phyloP scores from a whole-genome alignment of 2,888 invertebrate species.

The Pollenia labialis region DNA sequence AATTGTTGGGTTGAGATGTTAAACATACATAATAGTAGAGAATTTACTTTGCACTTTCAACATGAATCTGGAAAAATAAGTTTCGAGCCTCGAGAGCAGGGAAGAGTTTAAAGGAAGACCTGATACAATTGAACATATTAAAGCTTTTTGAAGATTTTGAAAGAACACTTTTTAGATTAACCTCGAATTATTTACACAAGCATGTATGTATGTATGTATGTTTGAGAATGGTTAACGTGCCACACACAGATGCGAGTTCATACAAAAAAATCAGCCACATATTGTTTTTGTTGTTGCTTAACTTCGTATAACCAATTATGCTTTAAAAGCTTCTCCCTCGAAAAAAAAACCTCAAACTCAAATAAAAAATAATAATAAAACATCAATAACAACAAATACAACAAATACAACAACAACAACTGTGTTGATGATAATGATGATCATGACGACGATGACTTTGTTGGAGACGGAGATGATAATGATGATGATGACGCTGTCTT shows the following conservation, averaged over 20 bases:
- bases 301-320: conserved; percentile 72
- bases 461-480: conserved; percentile 31
- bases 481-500: conserved; percentile 56
- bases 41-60: no score
- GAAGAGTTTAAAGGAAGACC: no score
- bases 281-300: conserved; percentile 52
- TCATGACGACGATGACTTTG: conserved; percentile 53
- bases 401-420: conserved; percentile 61
- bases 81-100: no score
- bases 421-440: conserved; percentile 21
- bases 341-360: conserved; percentile 39
- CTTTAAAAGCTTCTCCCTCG: conserved; percentile 71
- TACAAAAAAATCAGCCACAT: conserved; percentile 52
- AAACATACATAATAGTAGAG: no score
- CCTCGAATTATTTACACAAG: conserved; percentile 27
- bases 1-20: no score
- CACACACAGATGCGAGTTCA: conserved; percentile 67
- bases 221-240: conserved; percentile 31
- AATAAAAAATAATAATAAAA: conserved; percentile 65
- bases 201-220: conserved; percentile 16
- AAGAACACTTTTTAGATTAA: neutral
- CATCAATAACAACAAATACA: conserved; percentile 65
- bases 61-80: no score
- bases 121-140: no score
- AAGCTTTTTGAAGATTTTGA: no score